Conservation (phyloP, 2,888 invertebrate species). For the Bombyx huttoni region DNA sequence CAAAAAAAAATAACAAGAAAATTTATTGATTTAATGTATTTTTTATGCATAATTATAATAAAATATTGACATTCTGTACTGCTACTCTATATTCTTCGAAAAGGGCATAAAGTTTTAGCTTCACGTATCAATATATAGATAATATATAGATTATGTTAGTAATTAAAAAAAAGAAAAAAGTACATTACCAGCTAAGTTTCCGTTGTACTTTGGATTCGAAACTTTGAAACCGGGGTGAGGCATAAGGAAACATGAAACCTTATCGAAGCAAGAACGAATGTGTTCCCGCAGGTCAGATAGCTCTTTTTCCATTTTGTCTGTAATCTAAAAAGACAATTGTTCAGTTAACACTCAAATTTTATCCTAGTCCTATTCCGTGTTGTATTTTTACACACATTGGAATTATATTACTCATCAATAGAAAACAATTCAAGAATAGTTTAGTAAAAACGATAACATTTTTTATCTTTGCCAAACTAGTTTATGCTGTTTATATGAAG, state of each 20-base stretch:
- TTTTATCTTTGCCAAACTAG: too few relatives aligned
- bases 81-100: too few relatives aligned
- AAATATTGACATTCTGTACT: too few relatives aligned
- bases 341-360: neutral
- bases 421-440: too few relatives aligned
- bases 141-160: neutral
- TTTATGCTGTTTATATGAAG: neutral
- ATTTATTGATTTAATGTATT: too few relatives aligned
- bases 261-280: constrained; percentile 92
- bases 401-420: too few relatives aligned
- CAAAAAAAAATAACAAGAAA: too few relatives aligned
- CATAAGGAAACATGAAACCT: constrained; percentile 95
- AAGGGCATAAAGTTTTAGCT: too few relatives aligned
- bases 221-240: constrained; percentile 98
- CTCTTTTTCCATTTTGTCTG: constrained; percentile 91
- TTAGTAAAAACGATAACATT: too few relatives aligned
- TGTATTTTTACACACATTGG: too few relatives aligned
- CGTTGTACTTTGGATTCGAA: constrained; percentile 93
- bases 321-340: constrained; percentile 52
- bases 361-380: neutral
- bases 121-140: too few relatives aligned
- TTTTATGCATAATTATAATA: too few relatives aligned
- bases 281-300: constrained; percentile 90
- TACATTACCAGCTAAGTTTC: constrained; percentile 76
- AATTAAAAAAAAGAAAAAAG: neutral